Conservation (phyloP, 2,113 vertebrate genomes). For the Halcyon malimbica region DNA sequence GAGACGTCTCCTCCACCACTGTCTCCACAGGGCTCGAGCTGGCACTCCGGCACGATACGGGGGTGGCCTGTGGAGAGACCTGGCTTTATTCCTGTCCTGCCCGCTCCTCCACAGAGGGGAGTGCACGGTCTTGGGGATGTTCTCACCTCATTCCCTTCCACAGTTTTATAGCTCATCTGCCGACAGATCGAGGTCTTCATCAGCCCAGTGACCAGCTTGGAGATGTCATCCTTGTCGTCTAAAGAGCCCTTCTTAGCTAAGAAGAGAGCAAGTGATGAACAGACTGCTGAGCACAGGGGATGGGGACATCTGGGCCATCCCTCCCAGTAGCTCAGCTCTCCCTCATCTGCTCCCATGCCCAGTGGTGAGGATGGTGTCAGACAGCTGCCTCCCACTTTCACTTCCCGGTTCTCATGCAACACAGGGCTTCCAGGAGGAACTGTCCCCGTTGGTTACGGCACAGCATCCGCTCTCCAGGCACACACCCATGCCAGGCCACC, state of each 20-base stretch:
- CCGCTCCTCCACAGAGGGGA: not conserved
- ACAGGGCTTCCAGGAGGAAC: conserved; percentile 39
- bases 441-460: not conserved
- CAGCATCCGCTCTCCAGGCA: not conserved
- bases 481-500: not conserved
- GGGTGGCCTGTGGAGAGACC: conserved; percentile 64
- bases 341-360: not conserved
- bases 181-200: conserved; percentile 90
- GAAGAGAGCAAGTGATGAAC: not conserved
- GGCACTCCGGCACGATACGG: conserved; percentile 71
- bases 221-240: conserved; percentile 90
- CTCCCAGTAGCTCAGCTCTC: not conserved
- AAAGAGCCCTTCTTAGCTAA: conserved; percentile 83
- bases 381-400: conserved; percentile 44
- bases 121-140: rapidly evolving
- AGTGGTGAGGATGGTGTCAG: not conserved
- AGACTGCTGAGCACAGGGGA: not conserved
- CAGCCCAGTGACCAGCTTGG: conserved; percentile 90
- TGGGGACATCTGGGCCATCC: not conserved
- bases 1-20: conserved; percentile 88
- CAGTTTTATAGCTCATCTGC: conserved; percentile 88
- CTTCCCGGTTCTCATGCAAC: conserved; percentile 59
- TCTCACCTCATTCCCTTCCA: conserved; percentile 84
- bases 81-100: not conserved
- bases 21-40: conserved; percentile 83